Evolutionary conservation across 2,113 vertebrate genomes (phyloP).

Genomic region (Opisthocomus hoazin): DNA sequence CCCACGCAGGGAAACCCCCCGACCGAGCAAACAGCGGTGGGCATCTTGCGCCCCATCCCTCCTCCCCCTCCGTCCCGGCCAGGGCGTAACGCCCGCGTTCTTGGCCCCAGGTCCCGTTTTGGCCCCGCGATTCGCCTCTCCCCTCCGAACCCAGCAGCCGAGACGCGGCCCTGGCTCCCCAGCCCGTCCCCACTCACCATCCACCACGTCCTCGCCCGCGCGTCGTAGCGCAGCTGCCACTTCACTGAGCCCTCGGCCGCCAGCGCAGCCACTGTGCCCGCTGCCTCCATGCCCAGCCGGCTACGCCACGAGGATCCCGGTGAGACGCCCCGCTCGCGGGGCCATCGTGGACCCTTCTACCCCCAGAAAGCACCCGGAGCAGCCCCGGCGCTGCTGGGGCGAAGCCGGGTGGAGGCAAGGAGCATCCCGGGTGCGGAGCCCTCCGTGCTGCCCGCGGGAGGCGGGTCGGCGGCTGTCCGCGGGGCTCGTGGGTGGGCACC

Average conservation of each 20-base stretch:
- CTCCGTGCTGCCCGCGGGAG: background rate
- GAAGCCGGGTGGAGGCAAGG: background rate
- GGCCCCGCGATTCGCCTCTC: fast-evolving
- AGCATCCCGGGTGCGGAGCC: background rate
- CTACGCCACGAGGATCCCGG: background rate
- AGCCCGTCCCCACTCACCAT: slow-evolving; percentile 80
- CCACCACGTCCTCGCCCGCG: slow-evolving; percentile 89
- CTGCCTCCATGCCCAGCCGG: background rate
- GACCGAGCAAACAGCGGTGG: fast-evolving
- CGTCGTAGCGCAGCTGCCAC: slow-evolving; percentile 90
- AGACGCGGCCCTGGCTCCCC: background rate
- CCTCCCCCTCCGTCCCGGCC: background rate
- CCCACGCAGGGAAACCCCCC: too few relatives aligned
- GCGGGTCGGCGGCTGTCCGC: background rate
- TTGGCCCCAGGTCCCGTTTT: background rate
- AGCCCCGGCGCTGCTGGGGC: too few relatives aligned
- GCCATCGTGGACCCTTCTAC: background rate
- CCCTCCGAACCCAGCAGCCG: fast-evolving
- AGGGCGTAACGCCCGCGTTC: fast-evolving
- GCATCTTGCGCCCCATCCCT: fast-evolving
- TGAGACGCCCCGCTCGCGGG: fast-evolving
- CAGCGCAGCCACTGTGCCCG: background rate
- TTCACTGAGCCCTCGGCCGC: slow-evolving; percentile 67
- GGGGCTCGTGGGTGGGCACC: slow-evolving; percentile 54
- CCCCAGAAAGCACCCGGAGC: background rate